Conservation (phyloP, 2,888 invertebrate species). For the Adelognathus sp. region DNA sequence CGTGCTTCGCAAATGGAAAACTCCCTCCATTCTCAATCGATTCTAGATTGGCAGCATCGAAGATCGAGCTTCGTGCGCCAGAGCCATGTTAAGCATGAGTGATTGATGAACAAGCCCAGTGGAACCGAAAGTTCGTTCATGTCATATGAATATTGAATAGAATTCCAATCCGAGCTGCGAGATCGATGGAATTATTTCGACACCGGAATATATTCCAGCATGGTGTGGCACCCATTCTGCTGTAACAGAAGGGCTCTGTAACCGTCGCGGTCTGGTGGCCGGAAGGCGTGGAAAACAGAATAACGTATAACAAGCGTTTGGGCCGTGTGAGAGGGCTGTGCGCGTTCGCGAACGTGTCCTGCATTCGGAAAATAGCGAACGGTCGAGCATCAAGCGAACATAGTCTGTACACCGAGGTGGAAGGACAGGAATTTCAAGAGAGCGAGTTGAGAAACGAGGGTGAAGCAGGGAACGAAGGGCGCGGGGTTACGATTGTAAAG, state of each 20-base stretch:
- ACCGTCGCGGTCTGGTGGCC: too few species aligned
- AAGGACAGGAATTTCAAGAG: not conserved
- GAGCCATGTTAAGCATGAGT: not conserved
- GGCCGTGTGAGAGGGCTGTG: not conserved
- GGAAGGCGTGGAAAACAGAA: constrained; percentile 33
- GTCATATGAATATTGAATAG: not conserved
- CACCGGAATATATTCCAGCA: not conserved
- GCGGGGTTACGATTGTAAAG: constrained; percentile 22
- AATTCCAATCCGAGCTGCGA: not conserved
- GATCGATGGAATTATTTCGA: not conserved
- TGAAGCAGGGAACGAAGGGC: not conserved
- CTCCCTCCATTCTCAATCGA: not conserved
- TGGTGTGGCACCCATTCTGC: not conserved
- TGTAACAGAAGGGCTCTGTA: constrained; percentile 21
- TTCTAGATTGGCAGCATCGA: not conserved
- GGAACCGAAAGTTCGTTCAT: not conserved
- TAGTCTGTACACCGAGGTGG: constrained; percentile 16
- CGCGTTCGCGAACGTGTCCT: constrained; percentile 38
- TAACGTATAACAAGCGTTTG: constrained; percentile 53
- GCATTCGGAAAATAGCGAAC: constrained; percentile 36
- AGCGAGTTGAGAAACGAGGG: not conserved
- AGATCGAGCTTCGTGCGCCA: not conserved
- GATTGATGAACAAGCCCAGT: not conserved
- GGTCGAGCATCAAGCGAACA: constrained; percentile 33
- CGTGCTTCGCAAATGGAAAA: not conserved